Evolutionary conservation across 1,140 invertebrate genomes (phyloP), one percentile per base, ranked within the genome.

Genomic region (Agrilus planipennis): DNA sequence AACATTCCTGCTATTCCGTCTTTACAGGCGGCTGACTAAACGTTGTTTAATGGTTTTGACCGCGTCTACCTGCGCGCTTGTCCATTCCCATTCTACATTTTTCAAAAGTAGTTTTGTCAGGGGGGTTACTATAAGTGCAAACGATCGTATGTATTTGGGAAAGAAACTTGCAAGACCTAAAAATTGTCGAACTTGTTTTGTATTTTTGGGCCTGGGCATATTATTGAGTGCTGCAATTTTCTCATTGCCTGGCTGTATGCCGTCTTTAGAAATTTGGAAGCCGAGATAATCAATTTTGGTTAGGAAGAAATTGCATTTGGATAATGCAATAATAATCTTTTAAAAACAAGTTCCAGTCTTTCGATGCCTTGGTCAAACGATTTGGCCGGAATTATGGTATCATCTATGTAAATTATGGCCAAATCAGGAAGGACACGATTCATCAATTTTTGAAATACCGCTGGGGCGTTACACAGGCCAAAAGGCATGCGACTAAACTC

Each of bases 401-500:
- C n/a, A n/a, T n/a, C n/a, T n/a, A n/a, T n/a, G n/a, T n/a, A 9
- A 27, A 27, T n/a, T n/a, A n/a, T n/a, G n/a, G n/a, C n/a, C n/a
- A n/a, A n/a, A n/a, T n/a, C n/a, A n/a, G n/a, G n/a, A n/a, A n/a
- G n/a, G n/a, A n/a, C n/a, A n/a, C n/a, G n/a, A n/a, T n/a, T n/a
- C n/a, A n/a, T n/a, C n/a, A n/a, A 27, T 27, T 12, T 27, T 27
- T 27, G 23, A 29, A 47, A 37, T 5, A 39, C 27, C 2, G 54
- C 40, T 0, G 65, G 57, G 0, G 61, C 51, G 40, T 61, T 65
- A 12, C 40, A 47, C 2, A 70, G 38, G n/a, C 67, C 66, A 50
- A 63, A 67, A 10, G 65, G 65, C 39, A 66, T 48, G 35, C 50
- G 44, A 0, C 48, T 28, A 42, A 57, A 68, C 43, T 69, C 65